Conservation (phyloP, 2,797 vertebrate genomes). For the Pseudochaenichthys georgianus region DNA sequence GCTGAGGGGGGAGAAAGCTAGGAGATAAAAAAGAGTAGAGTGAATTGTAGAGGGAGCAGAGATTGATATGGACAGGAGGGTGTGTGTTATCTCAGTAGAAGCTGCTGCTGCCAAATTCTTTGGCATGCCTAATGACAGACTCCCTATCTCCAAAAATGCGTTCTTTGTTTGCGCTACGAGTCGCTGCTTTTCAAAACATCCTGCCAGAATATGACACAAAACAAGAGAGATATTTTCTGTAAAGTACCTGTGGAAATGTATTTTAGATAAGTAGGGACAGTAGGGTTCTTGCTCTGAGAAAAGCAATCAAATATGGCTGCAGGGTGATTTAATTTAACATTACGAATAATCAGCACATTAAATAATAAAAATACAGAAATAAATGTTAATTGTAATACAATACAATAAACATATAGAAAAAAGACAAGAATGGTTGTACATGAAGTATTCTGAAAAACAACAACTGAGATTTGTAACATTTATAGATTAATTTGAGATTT, state of each 20-base stretch:
- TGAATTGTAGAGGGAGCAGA: conserved; percentile 43
- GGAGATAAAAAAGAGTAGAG: conserved; percentile 42
- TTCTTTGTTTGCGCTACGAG: conserved; percentile 27
- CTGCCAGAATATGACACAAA: neutral
- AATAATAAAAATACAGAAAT: neutral
- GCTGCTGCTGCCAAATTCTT: conserved; percentile 64
- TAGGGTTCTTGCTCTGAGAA: neutral
- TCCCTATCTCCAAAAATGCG: conserved; percentile 32
- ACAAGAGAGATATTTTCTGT: conserved; percentile 5
- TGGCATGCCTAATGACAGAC: conserved; percentile 66
- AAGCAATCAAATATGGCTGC: neutral
- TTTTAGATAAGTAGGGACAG: neutral
- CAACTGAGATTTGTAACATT: neutral
- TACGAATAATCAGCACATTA: neutral
- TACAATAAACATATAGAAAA: neutral
- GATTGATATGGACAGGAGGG: conserved; percentile 69
- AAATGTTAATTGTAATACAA: neutral
- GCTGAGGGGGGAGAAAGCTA: conserved; percentile 23
- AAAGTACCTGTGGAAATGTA: neutral
- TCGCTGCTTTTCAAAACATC: conserved; percentile 21
- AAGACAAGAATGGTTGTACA: neutral
- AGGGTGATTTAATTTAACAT: neutral
- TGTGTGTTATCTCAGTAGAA: conserved; percentile 64
- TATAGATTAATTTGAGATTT: neutral
- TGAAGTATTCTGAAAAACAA: neutral